Percentiles rank a stretch among this genome's conserved stretches.
Evolutionary conservation across 2,888 invertebrate species (phyloP).

Genomic region (Coenonympha arcania): DNA sequence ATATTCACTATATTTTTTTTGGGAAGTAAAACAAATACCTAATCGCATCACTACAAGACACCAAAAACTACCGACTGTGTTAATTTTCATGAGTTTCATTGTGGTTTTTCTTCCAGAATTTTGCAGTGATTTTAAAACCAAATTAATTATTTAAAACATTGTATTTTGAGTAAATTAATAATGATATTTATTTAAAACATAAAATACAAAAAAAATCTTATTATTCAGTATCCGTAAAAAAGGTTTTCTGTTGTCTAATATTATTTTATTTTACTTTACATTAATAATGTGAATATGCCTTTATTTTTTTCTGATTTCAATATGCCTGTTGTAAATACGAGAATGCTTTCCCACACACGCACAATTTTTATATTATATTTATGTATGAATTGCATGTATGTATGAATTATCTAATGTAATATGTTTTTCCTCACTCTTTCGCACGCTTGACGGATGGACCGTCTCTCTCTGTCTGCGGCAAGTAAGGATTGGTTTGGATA

Average conservation of each 20-base stretch:
- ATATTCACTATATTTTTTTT: background rate
- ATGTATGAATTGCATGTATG: conserved; percentile 22
- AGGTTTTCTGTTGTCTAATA: background rate
- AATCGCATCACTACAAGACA: background rate
- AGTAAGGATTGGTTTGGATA: conserved; percentile 30
- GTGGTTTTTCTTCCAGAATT: background rate
- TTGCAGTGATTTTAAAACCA: too few relatives aligned
- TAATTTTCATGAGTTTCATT: conserved; percentile 2
- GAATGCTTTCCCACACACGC: conserved; percentile 21
- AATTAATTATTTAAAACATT: too few relatives aligned
- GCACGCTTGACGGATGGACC: conserved; percentile 32
- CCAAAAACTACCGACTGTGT: background rate
- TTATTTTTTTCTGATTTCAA: background rate
- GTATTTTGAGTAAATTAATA: too few relatives aligned
- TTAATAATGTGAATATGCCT: background rate
- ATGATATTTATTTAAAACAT: too few relatives aligned
- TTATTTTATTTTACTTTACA: background rate
- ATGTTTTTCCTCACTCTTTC: conserved; percentile 26
- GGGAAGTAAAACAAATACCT: background rate
- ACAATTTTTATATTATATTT: conserved; percentile 9
- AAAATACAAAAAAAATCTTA: too few relatives aligned
- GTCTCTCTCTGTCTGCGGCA: conserved; percentile 32
- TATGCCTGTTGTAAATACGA: conserved; percentile 15
- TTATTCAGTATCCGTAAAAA: too few relatives aligned
- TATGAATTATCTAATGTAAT: conserved; percentile 26